Conservation (phyloP, 2,888 invertebrate genomes). For the Pollenia angustigena region DNA sequence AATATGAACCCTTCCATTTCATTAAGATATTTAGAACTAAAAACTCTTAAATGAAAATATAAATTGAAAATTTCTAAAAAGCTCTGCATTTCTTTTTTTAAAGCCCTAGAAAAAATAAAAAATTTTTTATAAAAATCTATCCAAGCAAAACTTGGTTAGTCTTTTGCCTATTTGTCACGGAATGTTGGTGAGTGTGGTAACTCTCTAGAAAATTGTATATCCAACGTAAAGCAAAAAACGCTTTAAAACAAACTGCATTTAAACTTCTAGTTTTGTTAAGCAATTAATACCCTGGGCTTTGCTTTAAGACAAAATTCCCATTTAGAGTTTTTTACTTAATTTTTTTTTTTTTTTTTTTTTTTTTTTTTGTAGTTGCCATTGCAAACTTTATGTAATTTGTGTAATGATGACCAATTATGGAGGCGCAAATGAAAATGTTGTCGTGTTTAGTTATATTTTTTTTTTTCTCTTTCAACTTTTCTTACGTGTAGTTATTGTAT, state of each 20-base stretch:
- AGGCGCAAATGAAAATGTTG: constrained; percentile 81
- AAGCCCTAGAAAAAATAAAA: too few relatives aligned
- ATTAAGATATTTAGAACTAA: too few relatives aligned
- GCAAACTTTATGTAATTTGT: constrained; percentile 66
- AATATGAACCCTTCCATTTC: too few relatives aligned
- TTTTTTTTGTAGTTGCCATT: constrained; percentile 51
- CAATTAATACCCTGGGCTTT: constrained; percentile 69
- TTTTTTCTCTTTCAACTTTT: constrained; percentile 1
- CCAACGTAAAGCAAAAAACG: background rate
- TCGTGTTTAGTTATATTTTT: constrained; percentile 54
- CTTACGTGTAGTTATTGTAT: constrained; percentile 13
- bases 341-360: background rate
- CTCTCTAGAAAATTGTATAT: too few relatives aligned
- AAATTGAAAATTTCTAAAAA: too few relatives aligned
- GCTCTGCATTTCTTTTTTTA: too few relatives aligned
- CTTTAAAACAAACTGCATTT: background rate
- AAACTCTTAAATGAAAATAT: too few relatives aligned
- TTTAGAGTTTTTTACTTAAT: constrained; percentile 25
- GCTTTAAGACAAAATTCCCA: constrained; percentile 34
- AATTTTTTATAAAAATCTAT: too few relatives aligned
- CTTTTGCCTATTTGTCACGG: too few relatives aligned
- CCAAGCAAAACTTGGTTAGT: too few relatives aligned
- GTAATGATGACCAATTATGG: constrained; percentile 80
- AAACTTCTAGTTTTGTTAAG: constrained; percentile 54
- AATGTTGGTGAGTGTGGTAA: too few relatives aligned